Percentiles rank a stretch among this genome's conserved stretches.
Conservation (phyloP, 2,888 invertebrate species). For the Erebia aethiops region DNA sequence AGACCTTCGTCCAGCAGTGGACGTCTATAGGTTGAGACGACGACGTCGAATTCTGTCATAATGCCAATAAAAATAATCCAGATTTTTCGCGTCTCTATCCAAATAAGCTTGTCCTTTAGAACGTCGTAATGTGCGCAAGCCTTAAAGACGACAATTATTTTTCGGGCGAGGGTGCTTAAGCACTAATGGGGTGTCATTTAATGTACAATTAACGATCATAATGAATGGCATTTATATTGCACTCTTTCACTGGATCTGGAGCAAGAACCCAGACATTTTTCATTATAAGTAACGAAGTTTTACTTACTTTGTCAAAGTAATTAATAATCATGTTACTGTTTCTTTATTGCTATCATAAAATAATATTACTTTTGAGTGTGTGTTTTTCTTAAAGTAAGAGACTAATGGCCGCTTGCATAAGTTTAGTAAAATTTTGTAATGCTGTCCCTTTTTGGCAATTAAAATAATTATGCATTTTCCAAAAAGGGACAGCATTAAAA, state of each 20-base stretch:
- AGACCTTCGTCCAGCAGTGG: too few species aligned
- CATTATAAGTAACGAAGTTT: background rate
- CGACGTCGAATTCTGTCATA: background rate
- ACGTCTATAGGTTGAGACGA: too few species aligned
- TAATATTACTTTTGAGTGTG: too few species aligned
- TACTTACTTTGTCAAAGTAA: background rate
- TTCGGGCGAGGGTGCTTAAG: constrained; percentile 26
- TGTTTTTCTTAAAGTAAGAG: too few species aligned
- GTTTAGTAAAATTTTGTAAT: too few species aligned
- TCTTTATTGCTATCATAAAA: background rate
- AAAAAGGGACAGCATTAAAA: too few species aligned
- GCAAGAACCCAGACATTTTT: background rate
- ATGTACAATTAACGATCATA: constrained; percentile 34
- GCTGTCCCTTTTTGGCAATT: too few species aligned
- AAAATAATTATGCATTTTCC: too few species aligned
- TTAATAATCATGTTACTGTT: background rate
- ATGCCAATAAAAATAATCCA: background rate
- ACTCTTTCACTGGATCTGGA: constrained; percentile 18
- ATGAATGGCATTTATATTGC: constrained; percentile 15
- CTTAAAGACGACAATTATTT: constrained; percentile 32
- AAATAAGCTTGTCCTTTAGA: background rate
- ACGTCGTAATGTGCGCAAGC: constrained; percentile 17
- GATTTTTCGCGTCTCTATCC: background rate
- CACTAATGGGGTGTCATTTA: constrained; percentile 32
- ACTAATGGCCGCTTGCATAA: too few species aligned